Evolutionary conservation across 2,113 vertebrate species (phyloP), one percentile per base, ranked within the genome.

Genomic region (Thalassoma bifasciatum): DNA sequence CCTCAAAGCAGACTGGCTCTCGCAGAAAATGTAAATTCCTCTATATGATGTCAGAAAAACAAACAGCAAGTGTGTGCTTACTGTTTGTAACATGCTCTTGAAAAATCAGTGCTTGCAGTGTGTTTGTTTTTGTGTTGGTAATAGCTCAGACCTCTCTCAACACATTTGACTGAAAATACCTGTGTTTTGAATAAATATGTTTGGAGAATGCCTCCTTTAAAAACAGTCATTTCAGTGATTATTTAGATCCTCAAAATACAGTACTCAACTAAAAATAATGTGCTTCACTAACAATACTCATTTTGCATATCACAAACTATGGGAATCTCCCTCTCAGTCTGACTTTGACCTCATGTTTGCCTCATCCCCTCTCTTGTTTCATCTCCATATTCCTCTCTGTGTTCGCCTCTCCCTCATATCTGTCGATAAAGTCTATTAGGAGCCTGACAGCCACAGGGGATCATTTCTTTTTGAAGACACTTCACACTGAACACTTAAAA

Each of bases 381-480:
- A 66, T 79, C 65, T 46, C 66, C 63, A 36, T 66, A 50, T 76
- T 71, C 62, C 34, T 68, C 59, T 65, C 22, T 38, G 47, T 40
- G 66, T 49, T 66, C 61, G 13, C 59, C 24, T 34, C 50, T 65
- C 75, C 72, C 63, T 82, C 57, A 60, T 63, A 66, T 83, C 80
- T 73, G 73, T 56, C 11, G 51, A 85, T 84, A 66, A 86, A 80
- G 79, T 76, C 81, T 81, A 71, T 88, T 79, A 88, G 64, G 65
- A 70, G 50, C 82, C 75, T 71, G 52, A 62, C 54, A 61, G 66
- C 80, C 85, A 86, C 63, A 59, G 73, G 83, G 84, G 80, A 64
- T 49, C 44, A 37, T 65, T 89, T 36, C 26, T 44, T 83, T 85
- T 82, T 82, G 62, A 85, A 84, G 83, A 65, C 72, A 60, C 72